phyloP scores from a whole-genome alignment of 2,888 invertebrate species.

The Eueremaeus valkanovi region DNA sequence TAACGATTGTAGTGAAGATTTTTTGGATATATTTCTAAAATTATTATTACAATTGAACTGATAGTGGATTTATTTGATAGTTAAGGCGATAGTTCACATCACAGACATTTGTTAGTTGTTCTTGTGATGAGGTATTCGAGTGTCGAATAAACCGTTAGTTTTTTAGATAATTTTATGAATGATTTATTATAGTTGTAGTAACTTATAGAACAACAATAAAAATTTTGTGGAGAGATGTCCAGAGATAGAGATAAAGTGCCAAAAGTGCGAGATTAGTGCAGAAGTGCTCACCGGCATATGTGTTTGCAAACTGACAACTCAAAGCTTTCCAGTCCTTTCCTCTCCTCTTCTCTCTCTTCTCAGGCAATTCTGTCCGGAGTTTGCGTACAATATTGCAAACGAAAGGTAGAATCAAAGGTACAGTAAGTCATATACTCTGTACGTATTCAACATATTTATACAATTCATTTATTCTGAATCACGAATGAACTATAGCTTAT shows the following conservation, averaged over 20 bases:
- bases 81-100: slow-evolving; percentile 30
- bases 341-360: background rate
- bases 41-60: slow-evolving; percentile 25
- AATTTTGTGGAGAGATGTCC: slow-evolving; percentile 23
- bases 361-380: slow-evolving; percentile 9
- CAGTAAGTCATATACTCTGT: background rate
- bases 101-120: slow-evolving; percentile 17
- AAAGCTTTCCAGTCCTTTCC: too few relatives aligned
- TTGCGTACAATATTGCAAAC: slow-evolving; percentile 14
- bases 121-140: slow-evolving; percentile 28
- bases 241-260: slow-evolving; percentile 18
- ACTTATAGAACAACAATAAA: slow-evolving; percentile 15
- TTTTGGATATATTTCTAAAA: background rate
- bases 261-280: slow-evolving; percentile 30
- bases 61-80: background rate
- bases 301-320: slow-evolving; percentile 31
- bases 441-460: slow-evolving; percentile 8
- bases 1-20: background rate
- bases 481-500: slow-evolving; percentile 3
- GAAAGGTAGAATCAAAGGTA: slow-evolving; percentile 34
- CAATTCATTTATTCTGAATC: slow-evolving; percentile 30
- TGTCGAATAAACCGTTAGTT: background rate
- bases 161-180: background rate
- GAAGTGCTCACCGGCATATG: slow-evolving; percentile 29
- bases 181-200: background rate